Evolutionary conservation across 1,140 invertebrate species (phyloP), one percentile per base, ranked within the genome.

Genomic region (Mesaphorura yosii): DNA sequence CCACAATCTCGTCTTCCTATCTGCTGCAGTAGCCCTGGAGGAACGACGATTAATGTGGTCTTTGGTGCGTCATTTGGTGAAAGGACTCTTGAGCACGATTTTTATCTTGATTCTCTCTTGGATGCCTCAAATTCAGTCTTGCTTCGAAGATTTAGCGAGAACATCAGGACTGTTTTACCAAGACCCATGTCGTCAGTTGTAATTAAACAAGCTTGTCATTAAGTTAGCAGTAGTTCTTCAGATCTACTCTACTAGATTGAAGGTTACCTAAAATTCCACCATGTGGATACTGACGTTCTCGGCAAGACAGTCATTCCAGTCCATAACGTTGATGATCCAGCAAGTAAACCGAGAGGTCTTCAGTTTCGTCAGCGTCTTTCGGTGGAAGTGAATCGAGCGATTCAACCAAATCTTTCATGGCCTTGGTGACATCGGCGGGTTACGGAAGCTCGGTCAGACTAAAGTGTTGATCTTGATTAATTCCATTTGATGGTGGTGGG

Each of bases 141-240:
- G 34, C 19, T 28, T 59, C 71, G 69, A 1, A 84, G 64, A 2
- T 88, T 74, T 3, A 93, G 68, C 0, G 89, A 78, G 55, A 97
- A 88, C 82, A 93, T 90, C 0, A 86, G 89, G 4, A 96, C 68
- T 0, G 92, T 96, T 71, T 96, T 95, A 0, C 88, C 88, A 1
- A 89, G 69, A 27, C 92, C 92, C 91, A 96, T 96, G 67, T 95
- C 91, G 73, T 95, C 91, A 47, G 89, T n/a, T n/a, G n/a, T n/a
- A n/a, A n/a, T n/a, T n/a, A n/a, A n/a, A n/a, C n/a, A n/a, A n/a
- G n/a, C n/a, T n/a, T n/a, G n/a, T n/a, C n/a, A n/a, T n/a, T n/a
- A n/a, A n/a, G n/a, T n/a, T n/a, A n/a, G n/a, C n/a, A n/a, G n/a
- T n/a, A n/a, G n/a, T n/a, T n/a, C n/a, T n/a, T n/a, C n/a, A n/a